Evolutionary conservation across 2,113 vertebrate species (phyloP), one percentile per base, ranked within the genome.

Genomic region (Hydrochoerus hydrochaeris): DNA sequence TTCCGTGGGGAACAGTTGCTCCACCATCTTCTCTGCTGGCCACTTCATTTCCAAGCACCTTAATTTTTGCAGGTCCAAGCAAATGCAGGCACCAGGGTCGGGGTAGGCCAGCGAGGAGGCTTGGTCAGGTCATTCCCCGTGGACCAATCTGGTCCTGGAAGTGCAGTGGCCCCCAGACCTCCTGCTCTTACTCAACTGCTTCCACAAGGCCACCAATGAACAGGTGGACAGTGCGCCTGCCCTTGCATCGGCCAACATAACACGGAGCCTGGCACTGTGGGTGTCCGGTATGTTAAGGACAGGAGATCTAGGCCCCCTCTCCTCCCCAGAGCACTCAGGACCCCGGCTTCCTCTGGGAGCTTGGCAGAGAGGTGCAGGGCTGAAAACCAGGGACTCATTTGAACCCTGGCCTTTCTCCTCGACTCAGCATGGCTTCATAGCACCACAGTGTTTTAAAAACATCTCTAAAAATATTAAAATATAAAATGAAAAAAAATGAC

Each of bases 121-220:
- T 11, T 52, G 7, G 13, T 1, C 7, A 17, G 26, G 20, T n/a
- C 41, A 4, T 8, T 7, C 0, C 32, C 38, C 35, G n/a, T 1
- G 13, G 2, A 22, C 2, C 22, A 28, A 24, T 30, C 46, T 4
- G 0, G 7, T 54, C 63, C n/a, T 2, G 5, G 62, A 1, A 49
- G 6, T 0, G 2, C 19, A 3, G 6, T 2, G 20, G 9, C n/a
- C 12, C 57, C 7, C 26, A 2, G 19, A 13, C 71, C 46, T 41
- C 26, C 30, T 10, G 24, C 52, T 24, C 17, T 5, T 19, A 16
- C 28, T n/a, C 60, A 44, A 0, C 0, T 1, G 6, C 17, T 75
- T 35, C 73, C 26, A 9, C 24, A 22, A 54, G 28, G 65, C 35
- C 41, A 19, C 3, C 10, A 12, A n/a, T 26, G 28, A 65, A 60